Conservation (phyloP, 1,140 invertebrate species). For the Aphaenogaster ashmeadi region DNA sequence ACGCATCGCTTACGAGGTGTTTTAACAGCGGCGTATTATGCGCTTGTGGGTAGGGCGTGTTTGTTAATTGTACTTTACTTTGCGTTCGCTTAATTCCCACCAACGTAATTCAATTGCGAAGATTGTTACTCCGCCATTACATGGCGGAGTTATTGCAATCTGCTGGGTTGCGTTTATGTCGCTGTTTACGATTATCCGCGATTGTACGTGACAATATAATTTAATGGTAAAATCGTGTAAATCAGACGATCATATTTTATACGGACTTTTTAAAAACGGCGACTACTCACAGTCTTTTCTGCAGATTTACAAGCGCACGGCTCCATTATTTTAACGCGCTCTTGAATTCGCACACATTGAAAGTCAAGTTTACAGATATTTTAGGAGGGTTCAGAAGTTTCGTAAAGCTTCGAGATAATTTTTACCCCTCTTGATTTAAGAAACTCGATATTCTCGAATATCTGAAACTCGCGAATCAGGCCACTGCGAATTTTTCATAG, state of each 20-base stretch:
- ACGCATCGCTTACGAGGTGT: constrained; percentile 20
- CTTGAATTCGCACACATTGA: neutral
- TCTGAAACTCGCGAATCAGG: constrained; percentile 8
- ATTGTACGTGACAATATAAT: neutral
- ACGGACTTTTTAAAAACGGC: neutral
- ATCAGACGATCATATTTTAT: neutral
- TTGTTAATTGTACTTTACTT: constrained; percentile 46
- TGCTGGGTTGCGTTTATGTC: neutral
- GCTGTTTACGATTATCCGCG: neutral
- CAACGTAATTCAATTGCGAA: constrained; percentile 38
- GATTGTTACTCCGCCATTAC: constrained; percentile 38
- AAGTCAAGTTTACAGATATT: neutral
- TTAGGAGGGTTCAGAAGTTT: too few relatives aligned
- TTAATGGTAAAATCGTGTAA: neutral
- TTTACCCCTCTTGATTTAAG: neutral
- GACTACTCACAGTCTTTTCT: neutral
- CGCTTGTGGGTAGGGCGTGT: neutral
- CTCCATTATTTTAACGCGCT: neutral
- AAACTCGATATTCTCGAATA: constrained; percentile 2
- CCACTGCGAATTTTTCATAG: constrained; percentile 18
- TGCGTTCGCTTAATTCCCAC: constrained; percentile 19
- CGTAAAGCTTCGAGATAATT: constrained; percentile 4
- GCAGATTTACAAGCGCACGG: neutral
- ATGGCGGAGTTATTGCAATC: constrained; percentile 22
- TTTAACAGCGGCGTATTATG: constrained; percentile 20